Base-by-base conservation (phyloP, 2,888 invertebrate genomes). In the Plagiodera versicolora region DNA sequence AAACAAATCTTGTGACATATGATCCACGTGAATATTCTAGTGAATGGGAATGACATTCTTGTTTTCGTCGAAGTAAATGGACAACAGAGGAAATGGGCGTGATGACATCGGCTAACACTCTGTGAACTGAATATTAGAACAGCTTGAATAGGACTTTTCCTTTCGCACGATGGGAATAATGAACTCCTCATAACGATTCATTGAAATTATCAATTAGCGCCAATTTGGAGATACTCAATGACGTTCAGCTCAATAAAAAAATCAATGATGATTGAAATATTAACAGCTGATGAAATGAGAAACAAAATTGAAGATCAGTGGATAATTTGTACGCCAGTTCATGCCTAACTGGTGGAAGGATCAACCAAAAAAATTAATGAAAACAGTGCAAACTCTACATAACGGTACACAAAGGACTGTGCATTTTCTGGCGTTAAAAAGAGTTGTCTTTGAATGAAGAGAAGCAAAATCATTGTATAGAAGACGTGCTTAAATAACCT, bases 81-180 rank as follows among this genome's bases (percentile, higher is more conserved):
- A 52, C 53, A 53, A 58, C 30, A 62, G 59, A 62, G 62, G 62
- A 62, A 59, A 62, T 58, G 62, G 59, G 62, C 56, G 62, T 58
- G 56, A 50, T 52, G 11, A 48, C 44, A 45, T 53, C 19, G 47
- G 18, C 52, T 19, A 51, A 55, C 56, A 60, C 54, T 54, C 50
- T 61, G 61, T 57, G 57, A 53, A 49, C 46, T 30, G 61, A 56
- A 58, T 39, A 39, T 61, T 48, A 16, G 35, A 56, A 60, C 48
- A 39, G 39, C 39, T 39, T 39, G 3, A 39, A 39, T 39, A 6
- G 39, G 39, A 39, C 4, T 39, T 8, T 32, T 32, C 32, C 28
- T 14, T 47, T 58, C 47, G 46, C 32, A 39, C 39, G 39, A 14
- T 39, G 4, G 14, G 14, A 39, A 39, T 39, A 14, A 39, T 14